phyloP scores from a whole-genome alignment of 2,797 vertebrate genomes.

The Margarornis squamiger region DNA sequence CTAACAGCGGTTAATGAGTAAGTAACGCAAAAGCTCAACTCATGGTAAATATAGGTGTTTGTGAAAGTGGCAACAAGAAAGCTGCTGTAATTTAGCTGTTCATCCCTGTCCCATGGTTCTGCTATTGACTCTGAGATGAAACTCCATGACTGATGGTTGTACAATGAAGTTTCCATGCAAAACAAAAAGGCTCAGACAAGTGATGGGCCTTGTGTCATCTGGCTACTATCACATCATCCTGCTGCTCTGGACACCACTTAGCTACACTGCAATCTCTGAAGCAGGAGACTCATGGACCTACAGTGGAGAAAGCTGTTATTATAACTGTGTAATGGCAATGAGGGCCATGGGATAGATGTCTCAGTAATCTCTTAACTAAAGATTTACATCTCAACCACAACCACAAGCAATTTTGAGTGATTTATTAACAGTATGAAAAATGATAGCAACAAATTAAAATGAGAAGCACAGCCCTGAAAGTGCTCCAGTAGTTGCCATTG shows the following conservation, averaged over 20 bases:
- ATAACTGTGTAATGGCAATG: not conserved
- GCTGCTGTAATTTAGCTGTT: not conserved
- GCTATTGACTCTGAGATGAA: not conserved
- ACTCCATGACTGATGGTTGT: rapidly evolving
- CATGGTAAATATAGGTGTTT: not conserved
- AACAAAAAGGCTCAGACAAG: not conserved
- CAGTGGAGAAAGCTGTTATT: not conserved
- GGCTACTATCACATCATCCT: not conserved
- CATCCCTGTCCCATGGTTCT: no score
- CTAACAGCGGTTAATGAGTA: not conserved
- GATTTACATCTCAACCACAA: not conserved
- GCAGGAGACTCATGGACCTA: not conserved
- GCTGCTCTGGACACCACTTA: not conserved
- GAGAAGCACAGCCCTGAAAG: not conserved
- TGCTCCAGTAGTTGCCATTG: not conserved
- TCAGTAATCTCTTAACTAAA: not conserved
- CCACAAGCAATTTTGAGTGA: not conserved
- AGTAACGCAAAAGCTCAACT: not conserved
- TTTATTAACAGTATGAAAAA: not conserved
- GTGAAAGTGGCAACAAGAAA: not conserved
- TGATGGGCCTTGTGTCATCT: rapidly evolving
- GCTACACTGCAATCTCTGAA: not conserved
- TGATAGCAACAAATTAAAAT: not conserved
- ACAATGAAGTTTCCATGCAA: not conserved
- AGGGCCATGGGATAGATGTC: not conserved